Conservation (phyloP, 2,888 invertebrate genomes). For the Orchesella flavescens region DNA sequence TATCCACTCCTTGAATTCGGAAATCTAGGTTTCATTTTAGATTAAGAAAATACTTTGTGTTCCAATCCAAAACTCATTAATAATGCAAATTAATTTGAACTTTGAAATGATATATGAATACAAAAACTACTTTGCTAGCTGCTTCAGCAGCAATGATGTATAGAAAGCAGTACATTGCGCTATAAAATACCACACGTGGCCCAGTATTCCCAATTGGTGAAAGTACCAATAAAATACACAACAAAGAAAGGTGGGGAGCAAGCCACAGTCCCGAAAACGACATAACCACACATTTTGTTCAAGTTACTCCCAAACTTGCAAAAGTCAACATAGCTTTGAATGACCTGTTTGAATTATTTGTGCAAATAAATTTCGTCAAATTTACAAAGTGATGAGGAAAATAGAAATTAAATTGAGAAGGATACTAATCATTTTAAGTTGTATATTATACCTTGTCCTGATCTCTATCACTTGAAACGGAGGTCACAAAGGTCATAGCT, state of each 20-base stretch:
- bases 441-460: constrained; percentile 43
- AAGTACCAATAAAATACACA: constrained; percentile 52
- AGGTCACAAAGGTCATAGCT: constrained; percentile 15
- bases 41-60: not conserved
- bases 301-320: constrained; percentile 47
- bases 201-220: constrained; percentile 30
- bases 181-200: constrained; percentile 37
- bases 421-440: no score
- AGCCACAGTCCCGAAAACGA: constrained; percentile 28
- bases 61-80: no score
- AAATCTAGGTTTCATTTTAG: not conserved
- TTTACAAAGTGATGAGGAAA: not conserved
- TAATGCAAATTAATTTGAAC: not conserved
- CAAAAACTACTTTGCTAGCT: constrained; percentile 34
- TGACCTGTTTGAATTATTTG: constrained; percentile 9
- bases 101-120: not conserved
- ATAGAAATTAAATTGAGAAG: not conserved
- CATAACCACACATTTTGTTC: constrained; percentile 46
- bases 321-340: constrained; percentile 32
- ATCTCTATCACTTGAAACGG: constrained; percentile 17
- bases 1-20: constrained; percentile 53
- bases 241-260: constrained; percentile 54
- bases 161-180: constrained; percentile 32
- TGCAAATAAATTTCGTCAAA: not conserved
- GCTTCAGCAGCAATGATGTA: constrained; percentile 39